Evolutionary conservation across 1,140 invertebrate genomes (phyloP).

Genomic region (Pomacea maculata): DNA sequence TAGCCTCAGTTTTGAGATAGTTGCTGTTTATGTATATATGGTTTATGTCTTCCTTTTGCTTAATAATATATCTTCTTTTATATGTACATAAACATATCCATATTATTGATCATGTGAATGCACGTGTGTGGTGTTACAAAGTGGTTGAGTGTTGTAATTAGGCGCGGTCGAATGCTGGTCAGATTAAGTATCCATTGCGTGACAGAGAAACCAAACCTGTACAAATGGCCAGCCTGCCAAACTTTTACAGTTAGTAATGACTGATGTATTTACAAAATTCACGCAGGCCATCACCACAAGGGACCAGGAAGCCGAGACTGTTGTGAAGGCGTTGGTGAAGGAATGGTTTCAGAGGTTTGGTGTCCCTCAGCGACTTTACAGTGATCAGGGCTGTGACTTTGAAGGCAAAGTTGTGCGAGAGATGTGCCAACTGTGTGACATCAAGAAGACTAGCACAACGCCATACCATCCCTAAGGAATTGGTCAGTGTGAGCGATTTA

Average conservation of each 20-base stretch:
- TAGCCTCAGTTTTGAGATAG: too few species aligned
- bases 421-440: conserved; percentile 31
- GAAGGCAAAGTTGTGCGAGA: conserved; percentile 15
- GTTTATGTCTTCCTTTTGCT: too few species aligned
- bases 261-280: conserved; percentile 34
- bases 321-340: conserved; percentile 30
- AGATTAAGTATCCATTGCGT: too few species aligned
- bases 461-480: conserved; percentile 41
- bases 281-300: conserved; percentile 29
- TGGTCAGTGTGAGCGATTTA: conserved; percentile 25
- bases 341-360: conserved; percentile 28
- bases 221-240: too few species aligned
- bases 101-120: too few species aligned
- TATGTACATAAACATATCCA: too few species aligned
- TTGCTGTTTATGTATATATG: too few species aligned
- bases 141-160: too few species aligned
- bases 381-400: conserved; percentile 22
- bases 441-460: conserved; percentile 33
- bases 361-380: conserved; percentile 24
- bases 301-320: conserved; percentile 29
- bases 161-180: too few species aligned
- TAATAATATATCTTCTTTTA: too few species aligned
- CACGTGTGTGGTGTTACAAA: too few species aligned
- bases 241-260: conserved; percentile 17
- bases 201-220: too few species aligned